Percentiles rank a stretch among this genome's conserved stretches.
Evolutionary conservation across 1,140 invertebrate genomes (phyloP).

Genomic region (Lethocerus indicus): DNA sequence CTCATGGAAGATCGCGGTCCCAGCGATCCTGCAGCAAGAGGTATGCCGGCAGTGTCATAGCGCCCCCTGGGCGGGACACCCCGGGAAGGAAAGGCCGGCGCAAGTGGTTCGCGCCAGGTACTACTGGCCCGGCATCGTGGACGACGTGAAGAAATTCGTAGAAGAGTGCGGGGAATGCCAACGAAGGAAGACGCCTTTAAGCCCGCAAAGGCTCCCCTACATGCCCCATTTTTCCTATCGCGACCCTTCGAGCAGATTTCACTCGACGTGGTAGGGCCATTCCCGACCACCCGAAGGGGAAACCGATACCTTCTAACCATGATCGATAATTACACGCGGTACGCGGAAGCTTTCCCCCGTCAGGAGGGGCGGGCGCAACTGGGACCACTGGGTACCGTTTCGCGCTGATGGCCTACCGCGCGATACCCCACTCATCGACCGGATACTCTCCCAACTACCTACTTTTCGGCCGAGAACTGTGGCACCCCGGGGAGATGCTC

Average conservation of each 20-base stretch:
- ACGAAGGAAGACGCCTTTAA: slow-evolving; percentile 12
- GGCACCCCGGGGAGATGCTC: neutral
- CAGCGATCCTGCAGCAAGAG: neutral
- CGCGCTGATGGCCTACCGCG: slow-evolving; percentile 7
- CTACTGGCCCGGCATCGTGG: slow-evolving; percentile 16
- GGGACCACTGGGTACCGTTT: slow-evolving; percentile 18
- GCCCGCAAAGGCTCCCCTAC: slow-evolving; percentile 7
- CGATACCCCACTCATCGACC: slow-evolving; percentile 3
- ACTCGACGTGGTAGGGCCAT: neutral
- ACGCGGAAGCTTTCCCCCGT: slow-evolving; percentile 14
- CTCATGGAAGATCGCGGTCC: neutral
- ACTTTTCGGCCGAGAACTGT: neutral
- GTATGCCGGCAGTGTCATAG: neutral
- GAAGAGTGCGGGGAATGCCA: slow-evolving; percentile 13
- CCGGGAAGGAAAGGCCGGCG: slow-evolving; percentile 12
- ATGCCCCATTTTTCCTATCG: neutral
- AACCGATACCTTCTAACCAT: neutral
- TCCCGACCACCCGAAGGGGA: neutral
- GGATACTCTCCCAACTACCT: neutral
- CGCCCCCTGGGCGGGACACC: slow-evolving; percentile 14
- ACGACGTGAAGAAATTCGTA: slow-evolving; percentile 13
- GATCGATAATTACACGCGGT: slow-evolving; percentile 13
- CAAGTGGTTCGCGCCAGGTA: slow-evolving; percentile 5
- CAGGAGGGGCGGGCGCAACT: slow-evolving; percentile 17
- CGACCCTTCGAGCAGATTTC: slow-evolving; percentile 8